Evolutionary conservation across 2,888 invertebrate species (phyloP).

Genomic region (Labia minor): DNA sequence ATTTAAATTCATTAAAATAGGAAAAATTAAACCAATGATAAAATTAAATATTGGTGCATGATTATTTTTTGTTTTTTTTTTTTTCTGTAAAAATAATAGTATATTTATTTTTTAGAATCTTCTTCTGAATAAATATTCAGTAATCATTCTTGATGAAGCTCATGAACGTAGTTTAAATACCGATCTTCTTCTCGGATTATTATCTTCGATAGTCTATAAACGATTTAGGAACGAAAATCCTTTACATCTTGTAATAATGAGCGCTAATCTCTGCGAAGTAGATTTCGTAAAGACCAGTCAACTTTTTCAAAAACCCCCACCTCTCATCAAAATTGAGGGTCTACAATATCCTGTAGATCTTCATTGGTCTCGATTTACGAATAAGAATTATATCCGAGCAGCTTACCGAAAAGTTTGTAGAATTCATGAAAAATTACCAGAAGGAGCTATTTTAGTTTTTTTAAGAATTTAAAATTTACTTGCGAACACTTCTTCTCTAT

Average conservation of each 20-base stretch:
- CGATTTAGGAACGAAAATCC: constrained; percentile 66
- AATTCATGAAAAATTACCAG: constrained; percentile 82
- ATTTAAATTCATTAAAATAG: too few species aligned
- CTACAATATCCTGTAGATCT: constrained; percentile 91
- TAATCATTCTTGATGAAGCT: constrained; percentile 93
- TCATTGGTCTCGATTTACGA: constrained; percentile 85
- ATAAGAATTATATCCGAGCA: constrained; percentile 76
- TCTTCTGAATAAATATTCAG: constrained; percentile 74
- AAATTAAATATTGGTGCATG: too few species aligned
- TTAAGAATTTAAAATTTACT: constrained; percentile 54
- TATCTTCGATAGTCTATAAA: constrained; percentile 79
- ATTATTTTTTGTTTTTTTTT: too few species aligned
- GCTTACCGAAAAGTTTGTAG: constrained; percentile 79
- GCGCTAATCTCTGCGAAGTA: constrained; percentile 84
- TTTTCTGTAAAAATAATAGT: too few species aligned
- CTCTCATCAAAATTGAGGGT: constrained; percentile 59
- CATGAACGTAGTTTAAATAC: constrained; percentile 95
- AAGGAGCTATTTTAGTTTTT: constrained; percentile 92
- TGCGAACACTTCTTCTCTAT: background rate
- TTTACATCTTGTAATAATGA: constrained; percentile 92
- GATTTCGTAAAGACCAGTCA: constrained; percentile 79
- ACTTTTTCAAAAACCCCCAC: constrained; percentile 76
- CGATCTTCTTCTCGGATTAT: constrained; percentile 83
- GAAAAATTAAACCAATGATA: too few species aligned
- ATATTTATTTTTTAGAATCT: constrained; percentile 58